Conservation (phyloP, 2,113 vertebrate genomes). For the Barnardius zonarius region DNA sequence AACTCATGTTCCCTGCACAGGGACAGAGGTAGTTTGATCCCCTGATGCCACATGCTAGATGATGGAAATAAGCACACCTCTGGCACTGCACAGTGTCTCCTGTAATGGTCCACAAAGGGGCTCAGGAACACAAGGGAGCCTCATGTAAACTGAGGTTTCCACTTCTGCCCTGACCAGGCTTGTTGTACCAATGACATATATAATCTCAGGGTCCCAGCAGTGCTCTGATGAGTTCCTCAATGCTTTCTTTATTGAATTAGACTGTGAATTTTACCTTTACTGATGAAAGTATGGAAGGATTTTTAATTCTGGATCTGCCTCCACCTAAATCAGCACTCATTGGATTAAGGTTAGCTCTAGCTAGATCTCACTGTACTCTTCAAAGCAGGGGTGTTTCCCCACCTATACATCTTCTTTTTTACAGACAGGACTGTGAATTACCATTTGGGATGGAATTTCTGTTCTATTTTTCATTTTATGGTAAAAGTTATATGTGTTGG, state of each 20-base stretch:
- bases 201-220: fast-evolving
- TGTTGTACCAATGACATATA: background rate
- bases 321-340: background rate
- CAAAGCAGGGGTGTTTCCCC: background rate
- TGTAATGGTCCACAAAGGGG: background rate
- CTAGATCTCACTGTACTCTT: background rate
- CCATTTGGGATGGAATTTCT: background rate
- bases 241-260: background rate
- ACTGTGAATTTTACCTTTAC: background rate
- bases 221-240: background rate
- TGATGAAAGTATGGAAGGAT: background rate
- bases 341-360: background rate
- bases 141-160: background rate
- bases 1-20: background rate
- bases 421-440: background rate
- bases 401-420: background rate
- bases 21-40: background rate
- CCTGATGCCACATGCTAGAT: background rate
- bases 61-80: fast-evolving
- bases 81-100: background rate
- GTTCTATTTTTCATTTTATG: background rate
- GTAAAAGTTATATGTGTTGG: background rate
- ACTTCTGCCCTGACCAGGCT: background rate
- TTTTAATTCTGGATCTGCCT: background rate
- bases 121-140: background rate